These are phyloP conservation scores for Turritopsis dohrnii DNA, from an alignment of 30 jellyfish, hydroid and myxozoan genomes.

Conservation along the genomic window DNA sequence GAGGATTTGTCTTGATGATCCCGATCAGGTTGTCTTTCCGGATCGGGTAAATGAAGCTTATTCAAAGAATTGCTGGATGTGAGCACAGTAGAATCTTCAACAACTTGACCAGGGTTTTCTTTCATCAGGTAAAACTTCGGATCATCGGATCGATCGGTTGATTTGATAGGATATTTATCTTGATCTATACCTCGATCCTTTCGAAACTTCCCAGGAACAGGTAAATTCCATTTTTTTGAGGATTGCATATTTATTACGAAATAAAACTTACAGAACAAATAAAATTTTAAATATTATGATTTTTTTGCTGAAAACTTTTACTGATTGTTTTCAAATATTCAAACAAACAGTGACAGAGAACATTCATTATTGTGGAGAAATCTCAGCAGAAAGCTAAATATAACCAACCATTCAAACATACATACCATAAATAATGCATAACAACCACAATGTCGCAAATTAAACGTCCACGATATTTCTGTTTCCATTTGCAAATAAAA, in stretches of 20 bases:
- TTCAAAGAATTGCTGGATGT: not conserved
- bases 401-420: no score
- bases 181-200: not conserved
- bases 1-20: not conserved
- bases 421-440: no score
- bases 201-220: not conserved
- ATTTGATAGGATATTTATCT: not conserved
- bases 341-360: no score
- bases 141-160: not conserved
- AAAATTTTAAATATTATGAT: no score
- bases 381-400: no score
- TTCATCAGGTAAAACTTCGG: not conserved
- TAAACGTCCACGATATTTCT: no score
- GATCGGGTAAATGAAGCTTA: not conserved
- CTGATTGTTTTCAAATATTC: not conserved
- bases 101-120: not conserved
- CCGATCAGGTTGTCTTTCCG: not conserved
- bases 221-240: not conserved
- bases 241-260: not conserved
- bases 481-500: no score
- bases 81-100: not conserved
- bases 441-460: no score
- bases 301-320: no score
- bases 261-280: not conserved
- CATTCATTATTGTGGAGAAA: no score